These are phyloP conservation scores for Mythimna vitellina DNA, from an alignment of 2,888 invertebrate genomes.

Conservation along the genomic window DNA sequence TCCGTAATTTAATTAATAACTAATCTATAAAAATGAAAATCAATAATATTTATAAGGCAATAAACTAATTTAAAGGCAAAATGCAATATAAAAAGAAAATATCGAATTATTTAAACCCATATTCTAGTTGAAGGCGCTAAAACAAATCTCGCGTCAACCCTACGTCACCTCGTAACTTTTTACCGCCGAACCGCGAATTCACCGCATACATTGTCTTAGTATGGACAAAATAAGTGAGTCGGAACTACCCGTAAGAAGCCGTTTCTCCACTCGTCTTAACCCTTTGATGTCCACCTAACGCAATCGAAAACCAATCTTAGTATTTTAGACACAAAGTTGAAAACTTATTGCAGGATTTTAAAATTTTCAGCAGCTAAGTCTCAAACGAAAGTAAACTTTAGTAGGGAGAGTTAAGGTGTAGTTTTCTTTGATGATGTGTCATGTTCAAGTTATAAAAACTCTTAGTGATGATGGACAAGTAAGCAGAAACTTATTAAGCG, in stretches of 20 bases:
- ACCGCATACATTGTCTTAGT: constrained; percentile 86
- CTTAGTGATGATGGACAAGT: constrained; percentile 83
- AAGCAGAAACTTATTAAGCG: constrained; percentile 86
- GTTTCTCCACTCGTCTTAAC: constrained; percentile 74
- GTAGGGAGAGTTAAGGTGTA: constrained; percentile 22
- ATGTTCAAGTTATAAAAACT: constrained; percentile 74
- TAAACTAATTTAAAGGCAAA: too few species aligned
- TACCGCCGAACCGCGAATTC: constrained; percentile 80
- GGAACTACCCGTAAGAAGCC: constrained; percentile 82
- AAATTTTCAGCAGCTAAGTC: constrained; percentile 21
- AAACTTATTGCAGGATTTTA: constrained; percentile 32
- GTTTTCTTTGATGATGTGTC: constrained; percentile 50
- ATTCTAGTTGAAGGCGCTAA: background rate
- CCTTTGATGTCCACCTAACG: constrained; percentile 72
- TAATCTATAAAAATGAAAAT: too few species aligned
- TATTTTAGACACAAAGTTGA: background rate
- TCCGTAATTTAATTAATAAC: too few species aligned
- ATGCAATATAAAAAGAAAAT: too few species aligned
- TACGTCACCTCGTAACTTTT: constrained; percentile 75
- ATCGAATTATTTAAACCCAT: background rate
- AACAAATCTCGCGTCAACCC: constrained; percentile 68
- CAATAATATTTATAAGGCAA: too few species aligned
- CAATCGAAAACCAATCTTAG: constrained; percentile 64
- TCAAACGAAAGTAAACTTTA: constrained; percentile 42
- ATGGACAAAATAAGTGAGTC: constrained; percentile 87